Conservation (phyloP, 2,797 vertebrate species). For the Hydrolagus colliei region DNA sequence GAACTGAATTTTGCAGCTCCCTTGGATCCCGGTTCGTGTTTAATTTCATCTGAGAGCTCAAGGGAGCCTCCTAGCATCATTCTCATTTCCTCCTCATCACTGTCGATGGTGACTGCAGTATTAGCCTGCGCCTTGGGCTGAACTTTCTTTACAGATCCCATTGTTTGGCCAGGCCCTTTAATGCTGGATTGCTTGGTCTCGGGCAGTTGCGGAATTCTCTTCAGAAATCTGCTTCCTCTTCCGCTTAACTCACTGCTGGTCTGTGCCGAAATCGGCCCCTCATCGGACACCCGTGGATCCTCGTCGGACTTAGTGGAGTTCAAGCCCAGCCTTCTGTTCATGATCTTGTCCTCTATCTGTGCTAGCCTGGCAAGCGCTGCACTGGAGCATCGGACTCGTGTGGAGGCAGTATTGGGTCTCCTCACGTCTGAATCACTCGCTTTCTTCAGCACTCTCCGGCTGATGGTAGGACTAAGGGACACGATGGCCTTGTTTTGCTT, state of each 20-base stretch:
- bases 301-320: not conserved
- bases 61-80: slow-evolving; percentile 49
- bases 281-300: not conserved
- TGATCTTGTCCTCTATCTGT: slow-evolving; percentile 60
- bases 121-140: not conserved
- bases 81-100: slow-evolving; percentile 64
- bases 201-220: slow-evolving; percentile 41
- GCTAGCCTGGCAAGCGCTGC: slow-evolving; percentile 52
- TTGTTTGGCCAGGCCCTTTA: not conserved
- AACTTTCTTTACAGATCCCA: not conserved
- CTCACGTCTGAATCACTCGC: accelerated
- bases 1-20: slow-evolving; percentile 24
- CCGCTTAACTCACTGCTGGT: slow-evolving; percentile 38
- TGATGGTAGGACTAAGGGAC: accelerated
- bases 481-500: slow-evolving; percentile 35
- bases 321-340: slow-evolving; percentile 37
- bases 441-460: accelerated
- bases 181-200: not conserved
- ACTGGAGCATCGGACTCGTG: slow-evolving; percentile 33
- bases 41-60: slow-evolving; percentile 45
- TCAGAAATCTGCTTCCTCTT: slow-evolving; percentile 50
- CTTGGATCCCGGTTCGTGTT: not conserved
- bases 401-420: accelerated
- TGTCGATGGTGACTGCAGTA: slow-evolving; percentile 48
- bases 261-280: slow-evolving; percentile 33